These are phyloP conservation scores for Procavia capensis DNA, from an alignment of 2,113 vertebrate species.

Conservation along the genomic window DNA sequence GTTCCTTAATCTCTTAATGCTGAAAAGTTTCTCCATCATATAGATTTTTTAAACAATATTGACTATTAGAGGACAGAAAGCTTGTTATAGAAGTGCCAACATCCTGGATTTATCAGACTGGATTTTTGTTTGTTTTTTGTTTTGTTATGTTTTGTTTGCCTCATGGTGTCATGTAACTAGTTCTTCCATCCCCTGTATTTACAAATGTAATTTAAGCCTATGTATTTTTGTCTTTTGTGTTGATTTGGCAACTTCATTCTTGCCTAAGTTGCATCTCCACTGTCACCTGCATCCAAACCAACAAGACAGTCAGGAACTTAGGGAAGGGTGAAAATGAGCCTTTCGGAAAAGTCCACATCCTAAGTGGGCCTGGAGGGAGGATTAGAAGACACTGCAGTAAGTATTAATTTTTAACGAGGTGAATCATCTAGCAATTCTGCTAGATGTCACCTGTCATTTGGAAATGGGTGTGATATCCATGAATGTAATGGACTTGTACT, in stretches of 20 bases:
- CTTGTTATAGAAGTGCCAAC: background rate
- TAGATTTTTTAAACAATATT: background rate
- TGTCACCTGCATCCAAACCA: conserved; percentile 16
- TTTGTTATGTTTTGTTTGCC: no score
- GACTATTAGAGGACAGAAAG: background rate
- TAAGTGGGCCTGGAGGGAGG: background rate
- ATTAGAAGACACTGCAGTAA: background rate
- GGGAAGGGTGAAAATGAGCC: accelerated
- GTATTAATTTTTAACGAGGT: conserved; percentile 5
- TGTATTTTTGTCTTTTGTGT: background rate
- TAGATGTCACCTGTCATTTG: conserved; percentile 19
- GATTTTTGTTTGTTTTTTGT: no score
- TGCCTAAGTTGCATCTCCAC: background rate
- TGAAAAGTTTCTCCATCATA: background rate
- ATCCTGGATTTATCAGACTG: background rate
- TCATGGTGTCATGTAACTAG: background rate
- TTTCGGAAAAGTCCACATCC: background rate
- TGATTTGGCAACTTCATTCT: background rate
- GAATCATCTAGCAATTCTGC: background rate
- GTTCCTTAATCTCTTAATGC: background rate
- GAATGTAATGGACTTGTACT: background rate
- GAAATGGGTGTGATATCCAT: background rate
- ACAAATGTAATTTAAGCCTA: background rate
- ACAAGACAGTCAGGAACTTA: background rate
- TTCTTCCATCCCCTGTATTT: background rate